Evolutionary conservation across 2,888 invertebrate genomes (phyloP).

Genomic region (Sympetrum striolatum): DNA sequence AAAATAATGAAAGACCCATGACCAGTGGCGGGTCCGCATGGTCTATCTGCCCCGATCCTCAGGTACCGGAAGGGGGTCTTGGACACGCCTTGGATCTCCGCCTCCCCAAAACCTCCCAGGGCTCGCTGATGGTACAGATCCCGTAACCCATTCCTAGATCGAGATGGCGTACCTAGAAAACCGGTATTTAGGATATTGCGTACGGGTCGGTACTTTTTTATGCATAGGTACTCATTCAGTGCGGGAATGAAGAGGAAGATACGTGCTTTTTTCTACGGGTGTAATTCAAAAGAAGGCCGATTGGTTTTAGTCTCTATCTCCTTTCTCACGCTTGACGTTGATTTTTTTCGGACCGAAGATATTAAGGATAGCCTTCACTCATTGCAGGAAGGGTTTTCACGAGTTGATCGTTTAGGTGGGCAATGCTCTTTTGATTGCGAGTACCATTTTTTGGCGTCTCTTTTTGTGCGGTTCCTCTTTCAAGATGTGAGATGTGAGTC

Average conservation of each 20-base stretch:
- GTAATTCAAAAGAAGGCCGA: background rate
- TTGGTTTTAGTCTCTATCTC: background rate
- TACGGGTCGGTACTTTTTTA: conserved; percentile 1
- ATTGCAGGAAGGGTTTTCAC: too few relatives aligned
- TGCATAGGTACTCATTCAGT: background rate
- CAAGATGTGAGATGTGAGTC: too few relatives aligned
- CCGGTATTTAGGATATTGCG: conserved; percentile 31
- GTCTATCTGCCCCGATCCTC: background rate
- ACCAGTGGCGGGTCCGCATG: background rate
- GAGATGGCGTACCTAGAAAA: conserved; percentile 4
- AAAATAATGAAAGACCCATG: background rate
- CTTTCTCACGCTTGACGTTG: background rate
- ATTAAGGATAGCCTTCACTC: too few relatives aligned
- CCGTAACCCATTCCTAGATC: background rate
- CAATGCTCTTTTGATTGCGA: too few relatives aligned
- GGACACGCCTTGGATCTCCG: background rate
- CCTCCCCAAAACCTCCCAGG: background rate
- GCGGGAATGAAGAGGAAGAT: background rate
- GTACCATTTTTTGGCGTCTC: too few relatives aligned
- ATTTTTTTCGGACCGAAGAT: background rate
- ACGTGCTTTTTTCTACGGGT: background rate
- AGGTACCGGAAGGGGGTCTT: background rate
- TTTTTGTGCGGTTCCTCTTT: too few relatives aligned
- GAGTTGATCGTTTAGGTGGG: too few relatives aligned
- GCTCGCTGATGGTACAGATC: background rate